Percentiles rank a stretch among this genome's conserved stretches.
phyloP scores from a whole-genome alignment of 2,888 invertebrate genomes.

The Gryllus longicercus region DNA sequence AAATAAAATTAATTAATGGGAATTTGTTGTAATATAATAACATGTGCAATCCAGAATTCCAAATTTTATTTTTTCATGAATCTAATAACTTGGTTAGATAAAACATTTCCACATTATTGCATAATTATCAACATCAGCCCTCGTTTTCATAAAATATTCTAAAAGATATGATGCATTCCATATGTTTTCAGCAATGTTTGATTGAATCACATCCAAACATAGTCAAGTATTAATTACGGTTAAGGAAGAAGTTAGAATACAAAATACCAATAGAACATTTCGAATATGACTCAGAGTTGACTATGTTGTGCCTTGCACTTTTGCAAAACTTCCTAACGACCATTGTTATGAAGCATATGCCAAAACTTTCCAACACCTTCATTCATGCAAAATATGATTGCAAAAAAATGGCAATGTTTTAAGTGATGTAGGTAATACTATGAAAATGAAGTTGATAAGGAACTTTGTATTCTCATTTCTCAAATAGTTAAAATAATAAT shows the following conservation, averaged over 20 bases:
- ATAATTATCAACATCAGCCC: not conserved
- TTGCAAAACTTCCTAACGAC: not conserved
- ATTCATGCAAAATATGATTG: not conserved
- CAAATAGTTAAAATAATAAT: not conserved
- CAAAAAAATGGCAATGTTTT: not conserved
- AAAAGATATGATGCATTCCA: conserved; percentile 17
- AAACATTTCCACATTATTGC: conserved; percentile 9
- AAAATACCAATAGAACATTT: not conserved
- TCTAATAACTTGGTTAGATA: conserved; percentile 4
- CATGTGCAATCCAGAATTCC: not conserved
- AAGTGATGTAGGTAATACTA: not conserved
- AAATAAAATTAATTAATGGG: not conserved
- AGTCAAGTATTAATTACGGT: not conserved
- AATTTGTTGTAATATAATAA: conserved; percentile 9
- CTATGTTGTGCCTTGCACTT: not conserved
- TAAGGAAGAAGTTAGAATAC: not conserved
- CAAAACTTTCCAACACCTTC: not conserved
- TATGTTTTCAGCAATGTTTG: not conserved
- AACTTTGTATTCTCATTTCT: not conserved
- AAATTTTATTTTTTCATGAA: not conserved
- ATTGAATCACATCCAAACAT: not conserved
- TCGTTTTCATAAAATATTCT: conserved; percentile 9
- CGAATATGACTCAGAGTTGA: not conserved
- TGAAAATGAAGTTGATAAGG: not conserved
- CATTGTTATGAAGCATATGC: not conserved